Conservation (phyloP, 2,888 invertebrate genomes). For the Acrobasis suavella region DNA sequence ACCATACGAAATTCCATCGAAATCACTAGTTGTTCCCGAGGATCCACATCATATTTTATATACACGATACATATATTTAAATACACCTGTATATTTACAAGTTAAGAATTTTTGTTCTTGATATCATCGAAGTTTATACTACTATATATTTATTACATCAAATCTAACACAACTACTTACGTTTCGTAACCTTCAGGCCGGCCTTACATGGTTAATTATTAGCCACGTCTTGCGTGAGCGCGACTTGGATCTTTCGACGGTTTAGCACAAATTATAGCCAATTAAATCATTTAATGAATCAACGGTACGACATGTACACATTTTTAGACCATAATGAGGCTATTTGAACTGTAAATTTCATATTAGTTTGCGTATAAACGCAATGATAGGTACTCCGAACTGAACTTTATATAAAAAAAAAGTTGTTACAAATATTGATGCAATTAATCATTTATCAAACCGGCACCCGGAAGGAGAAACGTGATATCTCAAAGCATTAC, state of each 20-base stretch:
- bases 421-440: too few relatives aligned
- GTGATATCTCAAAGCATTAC: too few relatives aligned
- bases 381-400: background rate
- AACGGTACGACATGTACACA: slow-evolving; percentile 4
- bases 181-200: slow-evolving; percentile 4
- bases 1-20: too few relatives aligned
- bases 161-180: slow-evolving; percentile 5
- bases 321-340: slow-evolving; percentile 12
- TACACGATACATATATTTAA: too few relatives aligned
- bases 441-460: too few relatives aligned
- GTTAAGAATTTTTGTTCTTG: too few relatives aligned
- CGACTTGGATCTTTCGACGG: slow-evolving; percentile 20
- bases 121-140: too few relatives aligned
- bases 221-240: slow-evolving; percentile 19
- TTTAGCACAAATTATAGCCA: slow-evolving; percentile 18
- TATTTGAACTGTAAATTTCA: slow-evolving; percentile 11
- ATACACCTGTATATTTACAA: too few relatives aligned
- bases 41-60: too few relatives aligned
- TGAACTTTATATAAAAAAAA: too few relatives aligned
- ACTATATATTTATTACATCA: background rate
- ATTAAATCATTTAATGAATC: slow-evolving; percentile 21
- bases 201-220: slow-evolving; percentile 21
- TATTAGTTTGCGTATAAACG: slow-evolving; percentile 25
- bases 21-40: too few relatives aligned
- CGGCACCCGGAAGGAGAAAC: too few relatives aligned